Evolutionary conservation across 1,140 invertebrate genomes (phyloP).

Genomic region (Panulirus ornatus): DNA sequence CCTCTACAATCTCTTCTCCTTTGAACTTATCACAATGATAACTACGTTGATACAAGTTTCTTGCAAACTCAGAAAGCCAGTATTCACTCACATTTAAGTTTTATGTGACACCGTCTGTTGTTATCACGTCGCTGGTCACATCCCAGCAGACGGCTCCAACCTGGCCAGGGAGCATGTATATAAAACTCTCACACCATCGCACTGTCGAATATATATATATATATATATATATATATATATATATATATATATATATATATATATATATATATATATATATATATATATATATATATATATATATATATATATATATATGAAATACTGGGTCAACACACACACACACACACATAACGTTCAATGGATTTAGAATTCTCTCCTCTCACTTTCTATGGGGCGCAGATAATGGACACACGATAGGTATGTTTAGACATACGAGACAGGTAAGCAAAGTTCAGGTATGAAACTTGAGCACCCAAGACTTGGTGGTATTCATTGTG

Average conservation of each 20-base stretch:
- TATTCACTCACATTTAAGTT: not conserved
- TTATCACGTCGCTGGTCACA: not conserved
- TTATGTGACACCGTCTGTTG: not conserved
- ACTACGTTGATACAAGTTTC: too few relatives aligned
- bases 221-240: not conserved
- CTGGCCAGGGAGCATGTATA: not conserved
- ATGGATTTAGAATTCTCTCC: not conserved
- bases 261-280: conserved; percentile 35
- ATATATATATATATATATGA: conserved; percentile 27
- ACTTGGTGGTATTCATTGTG: too few relatives aligned
- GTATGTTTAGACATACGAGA: too few relatives aligned
- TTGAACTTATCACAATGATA: too few relatives aligned
- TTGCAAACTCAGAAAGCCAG: not conserved
- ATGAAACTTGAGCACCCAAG: too few relatives aligned
- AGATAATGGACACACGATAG: too few relatives aligned
- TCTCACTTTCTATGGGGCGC: too few relatives aligned
- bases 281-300: conserved; percentile 29
- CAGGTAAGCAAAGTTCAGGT: too few relatives aligned
- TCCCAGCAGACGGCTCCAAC: too few relatives aligned
- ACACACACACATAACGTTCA: not conserved
- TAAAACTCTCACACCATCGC: too few relatives aligned
- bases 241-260: conserved; percentile 26
- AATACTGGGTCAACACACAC: not conserved
- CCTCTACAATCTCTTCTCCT: too few relatives aligned
- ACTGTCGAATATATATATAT: not conserved